Evolutionary conservation across 2,113 vertebrate genomes (phyloP).

Genomic region (Corythornis vintsioides): DNA sequence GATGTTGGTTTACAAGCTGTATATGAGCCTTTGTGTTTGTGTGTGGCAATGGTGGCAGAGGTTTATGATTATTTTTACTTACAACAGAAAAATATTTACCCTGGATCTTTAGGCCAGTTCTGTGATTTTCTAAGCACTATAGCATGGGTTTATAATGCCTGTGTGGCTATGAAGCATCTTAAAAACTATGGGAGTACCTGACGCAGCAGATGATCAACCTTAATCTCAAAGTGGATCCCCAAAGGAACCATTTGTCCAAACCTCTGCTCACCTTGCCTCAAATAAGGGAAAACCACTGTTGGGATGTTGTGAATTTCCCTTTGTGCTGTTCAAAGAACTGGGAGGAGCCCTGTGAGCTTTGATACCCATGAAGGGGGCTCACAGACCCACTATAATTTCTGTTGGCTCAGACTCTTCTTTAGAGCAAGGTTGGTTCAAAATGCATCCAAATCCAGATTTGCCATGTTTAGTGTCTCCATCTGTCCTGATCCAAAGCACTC

Average conservation of each 20-base stretch:
- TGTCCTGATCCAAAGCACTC: not conserved
- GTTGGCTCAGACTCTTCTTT: not conserved
- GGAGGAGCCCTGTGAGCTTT: not conserved
- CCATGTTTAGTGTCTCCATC: not conserved
- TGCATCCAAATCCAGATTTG: not conserved
- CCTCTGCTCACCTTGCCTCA: not conserved
- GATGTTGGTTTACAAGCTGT: not conserved
- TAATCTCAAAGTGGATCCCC: not conserved
- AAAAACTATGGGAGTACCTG: not conserved
- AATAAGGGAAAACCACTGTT: not conserved
- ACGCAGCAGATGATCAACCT: not conserved
- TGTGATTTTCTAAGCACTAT: not conserved
- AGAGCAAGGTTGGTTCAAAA: not conserved
- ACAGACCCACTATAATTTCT: not conserved
- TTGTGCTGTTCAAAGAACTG: accelerated
- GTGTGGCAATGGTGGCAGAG: not conserved
- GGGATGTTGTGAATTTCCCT: not conserved
- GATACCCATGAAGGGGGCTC: not conserved
- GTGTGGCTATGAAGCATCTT: not conserved
- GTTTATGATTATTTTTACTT: not conserved
- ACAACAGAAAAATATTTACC: not conserved
- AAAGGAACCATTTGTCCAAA: not conserved
- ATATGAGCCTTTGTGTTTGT: not conserved
- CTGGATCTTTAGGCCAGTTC: not conserved
- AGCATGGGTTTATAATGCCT: not conserved